Evolutionary conservation across 1,140 invertebrate genomes (phyloP).

Genomic region (Drosophila neocordata): DNA sequence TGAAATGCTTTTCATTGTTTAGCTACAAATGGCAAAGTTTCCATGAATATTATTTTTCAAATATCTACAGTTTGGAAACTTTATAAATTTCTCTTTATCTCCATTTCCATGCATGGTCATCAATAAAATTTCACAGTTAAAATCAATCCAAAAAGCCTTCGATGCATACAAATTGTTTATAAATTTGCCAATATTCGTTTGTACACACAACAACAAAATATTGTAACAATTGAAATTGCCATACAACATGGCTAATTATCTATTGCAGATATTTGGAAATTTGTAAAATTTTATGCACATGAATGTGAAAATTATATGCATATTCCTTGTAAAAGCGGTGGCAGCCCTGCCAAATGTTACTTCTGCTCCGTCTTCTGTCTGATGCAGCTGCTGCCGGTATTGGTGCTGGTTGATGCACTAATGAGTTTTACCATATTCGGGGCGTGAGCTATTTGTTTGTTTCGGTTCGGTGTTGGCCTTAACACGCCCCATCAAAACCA

Average conservation of each 20-base stretch:
- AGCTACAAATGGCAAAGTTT: background rate
- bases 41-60: background rate
- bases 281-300: slow-evolving; percentile 1
- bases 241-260: slow-evolving; percentile 1
- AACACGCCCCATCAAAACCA: slow-evolving; percentile 26
- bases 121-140: background rate
- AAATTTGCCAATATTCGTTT: slow-evolving; percentile 27
- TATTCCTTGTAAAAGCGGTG: slow-evolving; percentile 20
- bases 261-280: slow-evolving; percentile 9
- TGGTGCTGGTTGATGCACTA: slow-evolving; percentile 67
- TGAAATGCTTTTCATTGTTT: too few species aligned
- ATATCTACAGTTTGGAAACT: background rate
- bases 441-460: slow-evolving; percentile 51
- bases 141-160: background rate
- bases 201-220: background rate
- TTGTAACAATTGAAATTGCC: background rate
- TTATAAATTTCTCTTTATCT: slow-evolving; percentile 2
- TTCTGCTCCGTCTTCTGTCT: too few species aligned
- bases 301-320: slow-evolving; percentile 2
- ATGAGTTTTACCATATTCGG: slow-evolving; percentile 74
- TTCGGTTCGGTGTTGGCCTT: slow-evolving; percentile 15
- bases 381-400: slow-evolving; percentile 14
- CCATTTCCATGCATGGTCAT: slow-evolving; percentile 8
- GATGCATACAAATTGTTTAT: slow-evolving; percentile 43
- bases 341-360: slow-evolving; percentile 21